These are phyloP conservation scores for Myanophis thanlyinensis DNA, from an alignment of 2,113 vertebrate genomes.

Conservation along the genomic window DNA sequence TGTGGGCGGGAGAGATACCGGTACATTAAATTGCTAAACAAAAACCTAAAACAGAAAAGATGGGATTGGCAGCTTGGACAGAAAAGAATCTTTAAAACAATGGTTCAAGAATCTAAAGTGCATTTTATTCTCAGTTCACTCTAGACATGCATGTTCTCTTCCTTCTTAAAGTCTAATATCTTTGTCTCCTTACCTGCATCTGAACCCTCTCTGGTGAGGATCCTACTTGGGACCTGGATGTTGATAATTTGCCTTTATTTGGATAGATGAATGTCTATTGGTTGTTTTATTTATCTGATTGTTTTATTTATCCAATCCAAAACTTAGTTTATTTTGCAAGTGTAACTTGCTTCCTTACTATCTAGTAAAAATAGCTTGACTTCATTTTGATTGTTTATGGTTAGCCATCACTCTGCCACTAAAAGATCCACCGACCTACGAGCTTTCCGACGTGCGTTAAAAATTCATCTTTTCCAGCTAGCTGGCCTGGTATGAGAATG, in stretches of 20 bases:
- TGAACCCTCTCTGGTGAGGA: not conserved
- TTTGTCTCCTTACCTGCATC: not conserved
- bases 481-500: not conserved
- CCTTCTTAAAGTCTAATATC: not conserved
- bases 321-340: not conserved
- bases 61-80: not conserved
- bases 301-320: not conserved
- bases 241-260: not conserved
- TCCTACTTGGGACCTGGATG: not conserved
- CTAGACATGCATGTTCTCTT: not conserved
- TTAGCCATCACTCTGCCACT: not conserved
- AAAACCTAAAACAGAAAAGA: not conserved
- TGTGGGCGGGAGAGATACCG: not conserved
- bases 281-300: no score
- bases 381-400: not conserved
- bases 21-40: not conserved
- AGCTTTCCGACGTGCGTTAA: no score
- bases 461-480: no score
- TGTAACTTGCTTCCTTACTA: not conserved
- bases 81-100: not conserved
- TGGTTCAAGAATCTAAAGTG: not conserved
- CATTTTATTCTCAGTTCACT: not conserved
- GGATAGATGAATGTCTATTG: not conserved
- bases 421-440: no score
- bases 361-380: not conserved